Percentiles rank a stretch among this genome's conserved stretches.
phyloP scores from a whole-genome alignment of 2,888 invertebrate genomes.

The Ferrisia virgata region DNA sequence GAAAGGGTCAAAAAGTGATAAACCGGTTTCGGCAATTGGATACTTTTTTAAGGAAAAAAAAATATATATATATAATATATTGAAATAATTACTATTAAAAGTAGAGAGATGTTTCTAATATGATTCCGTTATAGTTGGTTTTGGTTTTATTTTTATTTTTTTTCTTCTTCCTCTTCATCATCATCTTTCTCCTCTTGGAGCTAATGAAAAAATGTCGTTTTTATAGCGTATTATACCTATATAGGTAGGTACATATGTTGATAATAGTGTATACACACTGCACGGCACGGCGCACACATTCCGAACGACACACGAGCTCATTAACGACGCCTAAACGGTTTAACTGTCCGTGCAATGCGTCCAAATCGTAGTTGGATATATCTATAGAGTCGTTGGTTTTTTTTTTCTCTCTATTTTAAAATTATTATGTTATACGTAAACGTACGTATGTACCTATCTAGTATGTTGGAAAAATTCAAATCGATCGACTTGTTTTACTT shows the following conservation, averaged over 20 bases:
- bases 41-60: too few relatives aligned
- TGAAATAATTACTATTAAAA: slow-evolving; percentile 21
- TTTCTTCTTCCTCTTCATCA: too few relatives aligned
- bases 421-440: too few relatives aligned
- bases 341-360: slow-evolving; percentile 10
- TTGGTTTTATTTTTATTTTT: not conserved
- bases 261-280: not conserved
- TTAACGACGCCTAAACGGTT: slow-evolving; percentile 23
- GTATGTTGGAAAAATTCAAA: slow-evolving; percentile 2
- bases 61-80: not conserved
- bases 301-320: slow-evolving; percentile 29
- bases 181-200: too few relatives aligned
- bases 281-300: slow-evolving; percentile 1
- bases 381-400: not conserved
- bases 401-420: not conserved
- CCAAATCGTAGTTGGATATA: not conserved
- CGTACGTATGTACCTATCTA: not conserved
- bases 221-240: not conserved
- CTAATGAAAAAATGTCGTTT: slow-evolving; percentile 16
- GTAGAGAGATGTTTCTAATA: not conserved
- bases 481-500: not conserved
- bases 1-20: not conserved
- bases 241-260: not conserved
- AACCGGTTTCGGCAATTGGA: slow-evolving; percentile 23
- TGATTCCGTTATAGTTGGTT: slow-evolving; percentile 21